Evolutionary conservation across 2,888 invertebrate genomes (phyloP), one percentile per base, ranked within the genome.

Genomic region (Cataglyphis livida): DNA sequence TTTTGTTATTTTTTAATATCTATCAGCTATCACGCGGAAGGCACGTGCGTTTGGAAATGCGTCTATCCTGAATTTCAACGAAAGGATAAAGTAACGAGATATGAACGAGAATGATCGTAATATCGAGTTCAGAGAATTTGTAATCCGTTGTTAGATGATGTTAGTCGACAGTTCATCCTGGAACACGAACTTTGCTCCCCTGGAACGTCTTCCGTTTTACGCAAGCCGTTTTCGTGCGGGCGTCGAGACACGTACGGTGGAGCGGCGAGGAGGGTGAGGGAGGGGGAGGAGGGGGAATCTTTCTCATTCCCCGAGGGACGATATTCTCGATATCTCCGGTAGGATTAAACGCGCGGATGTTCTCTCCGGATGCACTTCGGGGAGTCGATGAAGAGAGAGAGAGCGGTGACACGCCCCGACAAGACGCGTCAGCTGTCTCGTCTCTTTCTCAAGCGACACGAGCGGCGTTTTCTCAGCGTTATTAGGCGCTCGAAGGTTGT

Each of bases 361-460:
- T 68, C 18, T 78, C 18, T 25, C 25, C 15, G 21, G 44, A 35
- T 78, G 78, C 32, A 61, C 59, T 78, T 59, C 18, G 48, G 32
- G 38, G n/a, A 48, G 18, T 48, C 28, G 25, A 44, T 18, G 15
- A 18, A 41, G 73, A 18, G 44, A 48, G 48, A 5, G 28, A 2
- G 48, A 21, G 25, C 9, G 9, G 35, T 35, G 70, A 78, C 59
- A 70, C 59, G 44, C 78, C 57, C 41, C 68, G 57, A 32, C 68
- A 18, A 48, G 48, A 68, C 68, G 68, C 59, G 59, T 78, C 78
- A 78, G 78, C 78, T 78, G 78, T 78, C 6, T 51, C 78, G 78
- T 25, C 59, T 59, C 59, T 48, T 78, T 61, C 59, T 70, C 78
- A 78, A 18, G 6, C 78, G 44, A 57, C 32, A 3, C 48, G 18